Base-by-base conservation (phyloP, 1,140 invertebrate species). In the Cotesia chilonis region DNA sequence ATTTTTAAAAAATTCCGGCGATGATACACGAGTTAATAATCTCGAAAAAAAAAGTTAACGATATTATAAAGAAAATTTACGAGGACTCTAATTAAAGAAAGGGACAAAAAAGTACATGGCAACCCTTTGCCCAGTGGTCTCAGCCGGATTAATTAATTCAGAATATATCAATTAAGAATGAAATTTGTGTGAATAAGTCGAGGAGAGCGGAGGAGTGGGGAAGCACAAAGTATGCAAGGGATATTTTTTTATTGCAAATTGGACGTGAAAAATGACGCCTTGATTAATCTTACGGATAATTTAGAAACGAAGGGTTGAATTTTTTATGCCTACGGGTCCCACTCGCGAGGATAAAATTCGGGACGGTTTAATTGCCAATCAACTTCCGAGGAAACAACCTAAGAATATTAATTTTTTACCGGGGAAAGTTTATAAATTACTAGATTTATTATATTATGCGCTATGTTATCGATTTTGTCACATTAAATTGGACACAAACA, bases 231-330 rank as follows among this genome's bases (percentile, higher is more conserved):
- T 47, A 10, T 47, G 41, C 10, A 9, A 10, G 41, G 41, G 41
- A 47, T 47, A 47, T 47, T 47, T 78, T 83, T 84, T 85, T 86
- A 87, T 87, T 87, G 85, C 82, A 87, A 87, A 87, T 87, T 87
- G 84, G 85, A 87, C 85, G 85, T 87, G 85, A 87, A 87, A 87
- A 87, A 87, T 87, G 85, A 87, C 82, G 84, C 85, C 85, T 87
- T 87, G 84, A 87, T 87, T 87, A 87, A 87, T 87, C 85, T 87
- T 78, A 78, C 82, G 84, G 86, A 87, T 87, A 86, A 87, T 87
- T 87, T 87, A 85, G 85, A 87, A 87, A 86, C 82, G 85, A 87
- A 87, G 83, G 86, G 86, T 84, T 86, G 17, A 17, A 28, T 59
- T 59, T 20, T 59, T 59, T 20, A 59, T 59, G 20, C 54, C 85